phyloP scores from a whole-genome alignment of 2,797 vertebrate genomes.

The Acomys russatus region DNA sequence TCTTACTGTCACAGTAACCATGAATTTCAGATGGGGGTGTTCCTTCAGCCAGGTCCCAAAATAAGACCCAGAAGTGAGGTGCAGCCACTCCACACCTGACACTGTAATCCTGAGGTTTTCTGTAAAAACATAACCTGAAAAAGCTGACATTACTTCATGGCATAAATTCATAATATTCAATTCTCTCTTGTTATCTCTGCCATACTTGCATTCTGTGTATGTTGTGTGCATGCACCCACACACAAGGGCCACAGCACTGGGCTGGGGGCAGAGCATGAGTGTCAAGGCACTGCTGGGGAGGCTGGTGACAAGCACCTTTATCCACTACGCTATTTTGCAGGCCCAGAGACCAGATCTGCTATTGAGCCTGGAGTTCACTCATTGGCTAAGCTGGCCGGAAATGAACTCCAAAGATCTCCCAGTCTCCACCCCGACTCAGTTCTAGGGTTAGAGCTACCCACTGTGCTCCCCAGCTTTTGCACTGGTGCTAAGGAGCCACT shows the following conservation, averaged over 20 bases:
- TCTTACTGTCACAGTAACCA: not conserved
- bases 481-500: not conserved
- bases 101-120: constrained; percentile 20
- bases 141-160: not conserved
- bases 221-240: not conserved
- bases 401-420: not conserved
- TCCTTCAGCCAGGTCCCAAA: constrained; percentile 33
- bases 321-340: not conserved
- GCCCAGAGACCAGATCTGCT: not conserved
- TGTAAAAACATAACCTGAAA: constrained; percentile 42
- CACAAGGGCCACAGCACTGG: not conserved
- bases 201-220: not conserved
- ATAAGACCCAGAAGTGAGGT: not conserved
- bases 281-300: not conserved
- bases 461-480: not conserved
- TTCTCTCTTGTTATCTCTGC: not conserved
- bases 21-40: not conserved
- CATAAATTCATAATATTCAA: not conserved
- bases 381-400: not conserved
- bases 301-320: not conserved
- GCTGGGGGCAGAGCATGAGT: not conserved
- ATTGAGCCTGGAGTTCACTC: not conserved
- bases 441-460: not conserved
- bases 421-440: too few species aligned
- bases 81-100: constrained; percentile 6